Conservation (phyloP, 2,113 vertebrate genomes). For the Chinchilla lanigera region DNA sequence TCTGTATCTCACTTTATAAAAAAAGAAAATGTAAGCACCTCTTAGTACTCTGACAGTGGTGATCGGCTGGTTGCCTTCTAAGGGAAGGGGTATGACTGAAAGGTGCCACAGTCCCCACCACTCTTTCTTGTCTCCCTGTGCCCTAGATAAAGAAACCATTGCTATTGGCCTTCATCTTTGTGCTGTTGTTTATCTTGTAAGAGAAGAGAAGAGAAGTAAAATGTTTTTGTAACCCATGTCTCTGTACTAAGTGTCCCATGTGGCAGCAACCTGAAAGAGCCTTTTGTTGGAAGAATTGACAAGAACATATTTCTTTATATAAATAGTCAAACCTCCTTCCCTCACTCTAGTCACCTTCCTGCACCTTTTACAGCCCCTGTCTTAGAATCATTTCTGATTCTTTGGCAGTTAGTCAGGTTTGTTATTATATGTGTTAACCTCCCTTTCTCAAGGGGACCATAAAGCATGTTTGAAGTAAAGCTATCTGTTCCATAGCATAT, state of each 20-base stretch:
- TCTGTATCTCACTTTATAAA: neutral
- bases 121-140: neutral
- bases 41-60: neutral
- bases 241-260: neutral
- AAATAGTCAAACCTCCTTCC: neutral
- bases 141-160: neutral
- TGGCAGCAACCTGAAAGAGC: neutral
- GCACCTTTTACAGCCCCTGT: neutral
- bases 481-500: neutral
- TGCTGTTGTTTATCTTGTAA: neutral
- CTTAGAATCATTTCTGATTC: neutral
- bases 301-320: neutral
- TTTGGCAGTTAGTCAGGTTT: neutral
- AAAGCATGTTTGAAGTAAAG: neutral
- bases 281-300: neutral
- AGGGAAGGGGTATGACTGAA: neutral
- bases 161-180: neutral
- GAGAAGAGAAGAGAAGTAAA: conserved; percentile 16
- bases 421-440: neutral
- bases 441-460: neutral
- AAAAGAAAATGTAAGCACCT: neutral
- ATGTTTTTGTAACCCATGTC: neutral
- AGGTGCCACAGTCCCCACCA: neutral
- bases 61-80: neutral
- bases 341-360: neutral